A percentile compares a stretch with the other conserved stretches of the same genome.
Evolutionary conservation across 2,797 vertebrate species (phyloP).

Genomic region (Spinibarbus caldwelli): DNA sequence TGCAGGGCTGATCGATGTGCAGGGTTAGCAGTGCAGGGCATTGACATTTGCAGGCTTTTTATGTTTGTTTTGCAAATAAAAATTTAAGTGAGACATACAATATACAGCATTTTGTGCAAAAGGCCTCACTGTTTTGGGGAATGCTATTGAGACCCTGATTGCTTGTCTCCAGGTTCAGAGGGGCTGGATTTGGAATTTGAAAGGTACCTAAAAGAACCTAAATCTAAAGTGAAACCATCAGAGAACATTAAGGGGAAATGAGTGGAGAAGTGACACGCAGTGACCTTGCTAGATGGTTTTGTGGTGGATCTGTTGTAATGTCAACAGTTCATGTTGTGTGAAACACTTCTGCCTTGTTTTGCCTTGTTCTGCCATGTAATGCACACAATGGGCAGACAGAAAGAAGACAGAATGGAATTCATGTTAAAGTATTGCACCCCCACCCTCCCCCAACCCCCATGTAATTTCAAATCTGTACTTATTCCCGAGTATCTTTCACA

Average conservation of each 20-base stretch:
- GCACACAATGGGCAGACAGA: neutral
- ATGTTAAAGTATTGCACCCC: neutral
- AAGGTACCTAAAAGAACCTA: neutral
- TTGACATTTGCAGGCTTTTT: conserved; percentile 64
- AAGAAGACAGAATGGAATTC: neutral
- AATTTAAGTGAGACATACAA: conserved; percentile 45
- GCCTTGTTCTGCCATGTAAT: no score
- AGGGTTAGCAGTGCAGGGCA: no score
- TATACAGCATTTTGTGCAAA: conserved; percentile 48
- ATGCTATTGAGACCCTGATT: conserved; percentile 11
- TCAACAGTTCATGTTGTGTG: neutral
- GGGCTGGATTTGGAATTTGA: neutral
- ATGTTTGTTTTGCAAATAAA: conserved; percentile 56
- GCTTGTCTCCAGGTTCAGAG: neutral
- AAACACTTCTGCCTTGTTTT: neutral
- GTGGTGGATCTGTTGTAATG: conserved; percentile 21
- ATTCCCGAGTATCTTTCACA: neutral
- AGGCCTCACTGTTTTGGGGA: conserved; percentile 30
- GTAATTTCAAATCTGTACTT: neutral
- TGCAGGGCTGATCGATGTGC: neutral
- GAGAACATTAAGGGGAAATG: neutral
- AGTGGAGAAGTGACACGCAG: neutral
- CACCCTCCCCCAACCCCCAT: no score
- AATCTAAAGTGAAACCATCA: neutral
- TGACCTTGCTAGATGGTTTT: conserved; percentile 10